Conservation (phyloP, 2,113 vertebrate species). For the Gobius niger region DNA sequence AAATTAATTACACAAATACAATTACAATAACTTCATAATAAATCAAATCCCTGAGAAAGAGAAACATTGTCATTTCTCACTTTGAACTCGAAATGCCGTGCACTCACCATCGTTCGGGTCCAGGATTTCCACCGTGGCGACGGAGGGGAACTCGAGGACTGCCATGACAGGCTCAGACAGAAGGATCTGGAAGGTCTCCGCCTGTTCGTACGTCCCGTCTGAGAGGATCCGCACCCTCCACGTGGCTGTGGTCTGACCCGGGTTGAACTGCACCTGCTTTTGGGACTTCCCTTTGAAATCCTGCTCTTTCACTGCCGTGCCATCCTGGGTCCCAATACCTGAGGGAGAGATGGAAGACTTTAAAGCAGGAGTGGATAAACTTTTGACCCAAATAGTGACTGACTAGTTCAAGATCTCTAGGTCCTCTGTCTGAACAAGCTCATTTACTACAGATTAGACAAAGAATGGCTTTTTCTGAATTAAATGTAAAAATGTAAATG, state of each 20-base stretch:
- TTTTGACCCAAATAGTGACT: too few relatives aligned
- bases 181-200: slow-evolving; percentile 87
- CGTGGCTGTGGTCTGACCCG: slow-evolving; percentile 84
- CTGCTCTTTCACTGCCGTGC: slow-evolving; percentile 84
- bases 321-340: slow-evolving; percentile 89
- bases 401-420: too few relatives aligned
- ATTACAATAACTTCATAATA: neutral
- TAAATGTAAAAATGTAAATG: too few relatives aligned
- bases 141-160: slow-evolving; percentile 81
- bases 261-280: slow-evolving; percentile 94
- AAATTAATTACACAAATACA: too few relatives aligned
- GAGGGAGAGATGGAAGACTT: neutral
- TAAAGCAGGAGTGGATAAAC: neutral
- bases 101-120: slow-evolving; percentile 90
- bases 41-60: neutral
- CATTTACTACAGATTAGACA: too few relatives aligned
- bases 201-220: slow-evolving; percentile 84
- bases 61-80: too few relatives aligned
- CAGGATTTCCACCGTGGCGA: slow-evolving; percentile 86
- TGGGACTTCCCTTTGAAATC: slow-evolving; percentile 92
- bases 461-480: too few relatives aligned
- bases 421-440: too few relatives aligned
- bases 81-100: neutral
- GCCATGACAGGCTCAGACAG: slow-evolving; percentile 92
- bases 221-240: slow-evolving; percentile 85